These are phyloP conservation scores for Sebastes steindachneri DNA, from an alignment of 2,797 vertebrate species.

Conservation along the genomic window DNA sequence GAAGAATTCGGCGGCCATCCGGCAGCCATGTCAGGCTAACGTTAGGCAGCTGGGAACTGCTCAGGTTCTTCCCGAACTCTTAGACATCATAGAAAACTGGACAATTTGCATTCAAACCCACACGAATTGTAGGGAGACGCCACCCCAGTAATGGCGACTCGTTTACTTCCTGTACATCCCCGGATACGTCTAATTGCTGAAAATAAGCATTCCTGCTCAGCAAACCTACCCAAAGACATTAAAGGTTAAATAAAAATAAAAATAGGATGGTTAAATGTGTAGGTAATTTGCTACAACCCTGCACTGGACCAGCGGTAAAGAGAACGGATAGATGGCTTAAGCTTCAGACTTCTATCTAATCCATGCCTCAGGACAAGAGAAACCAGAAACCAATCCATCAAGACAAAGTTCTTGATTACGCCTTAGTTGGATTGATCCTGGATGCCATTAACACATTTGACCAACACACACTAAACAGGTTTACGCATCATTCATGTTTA, in stretches of 20 bases:
- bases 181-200: not conserved
- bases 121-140: too few relatives aligned
- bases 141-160: too few relatives aligned
- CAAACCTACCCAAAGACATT: not conserved
- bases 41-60: too few relatives aligned
- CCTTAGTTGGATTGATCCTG: not conserved
- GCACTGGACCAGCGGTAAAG: not conserved
- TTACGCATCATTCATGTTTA: not conserved
- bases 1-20: too few relatives aligned
- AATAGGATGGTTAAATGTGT: not conserved
- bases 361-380: not conserved
- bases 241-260: not conserved
- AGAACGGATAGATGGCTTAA: not conserved
- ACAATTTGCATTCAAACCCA: too few relatives aligned
- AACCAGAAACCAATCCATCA: slow-evolving; percentile 18
- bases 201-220: not conserved
- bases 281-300: not conserved
- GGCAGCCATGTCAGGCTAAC: too few relatives aligned
- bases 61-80: too few relatives aligned
- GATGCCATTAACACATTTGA: not conserved
- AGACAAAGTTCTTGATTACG: slow-evolving; percentile 7
- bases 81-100: too few relatives aligned
- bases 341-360: not conserved
- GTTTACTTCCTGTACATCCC: too few relatives aligned
- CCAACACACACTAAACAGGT: not conserved